Evolutionary conservation across 1,140 invertebrate genomes (phyloP), one percentile per base, ranked within the genome.

Genomic region (Subanguina moxae): DNA sequence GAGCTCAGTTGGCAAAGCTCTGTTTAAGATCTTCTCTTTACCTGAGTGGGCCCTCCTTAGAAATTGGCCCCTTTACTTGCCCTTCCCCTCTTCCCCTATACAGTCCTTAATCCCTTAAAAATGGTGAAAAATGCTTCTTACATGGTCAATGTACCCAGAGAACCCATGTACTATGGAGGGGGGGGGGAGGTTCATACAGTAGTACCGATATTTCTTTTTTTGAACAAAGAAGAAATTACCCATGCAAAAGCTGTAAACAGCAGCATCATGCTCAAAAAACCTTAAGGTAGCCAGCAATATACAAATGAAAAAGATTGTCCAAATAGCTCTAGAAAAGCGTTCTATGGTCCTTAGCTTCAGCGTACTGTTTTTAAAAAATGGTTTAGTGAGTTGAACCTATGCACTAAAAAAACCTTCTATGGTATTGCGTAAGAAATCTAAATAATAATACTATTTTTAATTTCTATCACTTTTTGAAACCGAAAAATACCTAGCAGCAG

Each of bases 321-420:
- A 82, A 73, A 80, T 80, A n/a, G 80, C 80, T 42, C 78, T 62
- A 15, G 80, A 80, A 63, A 80, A 82, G 21, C 78, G 66, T 63
- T 80, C 78, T 11, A 80, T 74, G 17, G 78, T 82, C 25, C 76
- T 32, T 27, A 75, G 30, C 57, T 82, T 82, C 7, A 80, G 61
- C 8, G 72, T 75, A 28, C 32, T 38, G 11, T 5, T 38, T 11
- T 7, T 32, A 58, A 66, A 38, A 38, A 38, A 11, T 27, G 21
- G 21, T 25, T 57, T 57, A 13, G 13, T 1, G 13, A 21, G 8
- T 57, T 57, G 11, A 21, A 19, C 21, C 1, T n/a, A 57, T 17
- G 0, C 7, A n/a, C n/a, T 28, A 59, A 28, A 32, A 67, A 38
- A n/a, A n/a, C n/a, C 78, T 82, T 42, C 78, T 59, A 66, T 80